Evolutionary conservation across 2,888 invertebrate species (phyloP).

Genomic region (Andrena fulva): DNA sequence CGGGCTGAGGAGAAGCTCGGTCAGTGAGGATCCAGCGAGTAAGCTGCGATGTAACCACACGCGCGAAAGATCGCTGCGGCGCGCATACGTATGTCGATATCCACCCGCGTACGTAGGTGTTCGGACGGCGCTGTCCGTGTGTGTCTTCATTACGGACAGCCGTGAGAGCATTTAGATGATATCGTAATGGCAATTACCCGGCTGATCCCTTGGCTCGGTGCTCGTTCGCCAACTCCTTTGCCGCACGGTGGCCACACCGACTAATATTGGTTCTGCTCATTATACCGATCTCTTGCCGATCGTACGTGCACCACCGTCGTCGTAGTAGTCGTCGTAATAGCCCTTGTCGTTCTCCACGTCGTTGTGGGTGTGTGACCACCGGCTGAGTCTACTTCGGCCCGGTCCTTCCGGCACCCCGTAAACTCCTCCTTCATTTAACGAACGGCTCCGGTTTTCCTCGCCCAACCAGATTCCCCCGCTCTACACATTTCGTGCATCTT

Average conservation of each 20-base stretch:
- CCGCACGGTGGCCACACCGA: conserved; percentile 72
- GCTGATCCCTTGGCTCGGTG: conserved; percentile 68
- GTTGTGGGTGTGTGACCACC: conserved; percentile 74
- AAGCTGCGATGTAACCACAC: conserved; percentile 51
- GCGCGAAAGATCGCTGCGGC: conserved; percentile 58
- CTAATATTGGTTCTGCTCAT: conserved; percentile 77
- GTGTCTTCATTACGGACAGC: conserved; percentile 78
- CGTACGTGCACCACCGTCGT: conserved; percentile 64
- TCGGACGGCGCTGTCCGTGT: conserved; percentile 57
- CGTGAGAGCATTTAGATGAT: conserved; percentile 81
- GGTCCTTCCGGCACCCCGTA: conserved; percentile 58
- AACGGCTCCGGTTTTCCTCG: conserved; percentile 4
- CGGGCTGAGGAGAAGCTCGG: conserved; percentile 47
- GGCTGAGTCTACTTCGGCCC: conserved; percentile 48
- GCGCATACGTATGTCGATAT: conserved; percentile 46
- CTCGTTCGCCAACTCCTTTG: conserved; percentile 69
- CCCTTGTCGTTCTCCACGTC: conserved; percentile 54
- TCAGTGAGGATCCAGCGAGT: conserved; percentile 41
- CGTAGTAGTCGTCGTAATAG: conserved; percentile 58
- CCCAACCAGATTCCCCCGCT: background rate
- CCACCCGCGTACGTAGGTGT: conserved; percentile 60
- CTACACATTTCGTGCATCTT: no score
- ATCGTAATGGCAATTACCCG: conserved; percentile 79
- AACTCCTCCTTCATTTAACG: conserved; percentile 37
- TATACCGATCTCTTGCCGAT: conserved; percentile 72